Conservation (phyloP, 2,113 vertebrate species). For the Ifrita kowaldi region DNA sequence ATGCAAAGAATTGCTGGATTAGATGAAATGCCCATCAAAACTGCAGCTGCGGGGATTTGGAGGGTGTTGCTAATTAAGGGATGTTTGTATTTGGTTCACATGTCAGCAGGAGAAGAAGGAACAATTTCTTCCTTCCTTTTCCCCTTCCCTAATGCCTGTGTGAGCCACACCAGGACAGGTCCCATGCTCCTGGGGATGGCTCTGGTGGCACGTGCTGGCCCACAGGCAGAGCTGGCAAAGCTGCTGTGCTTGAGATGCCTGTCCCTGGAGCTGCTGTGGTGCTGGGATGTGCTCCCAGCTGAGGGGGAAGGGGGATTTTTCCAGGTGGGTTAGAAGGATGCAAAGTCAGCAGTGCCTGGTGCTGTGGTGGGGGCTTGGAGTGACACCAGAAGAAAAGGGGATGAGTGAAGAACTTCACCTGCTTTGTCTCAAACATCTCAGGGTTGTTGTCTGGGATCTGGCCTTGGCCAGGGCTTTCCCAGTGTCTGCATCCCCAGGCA, state of each 20-base stretch:
- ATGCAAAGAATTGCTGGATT: not conserved
- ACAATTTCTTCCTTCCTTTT: not conserved
- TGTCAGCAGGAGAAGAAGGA: not conserved
- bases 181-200: accelerated
- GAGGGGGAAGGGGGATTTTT: not conserved
- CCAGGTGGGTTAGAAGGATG: not conserved
- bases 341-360: not conserved
- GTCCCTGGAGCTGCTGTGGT: not conserved
- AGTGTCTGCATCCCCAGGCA: not conserved
- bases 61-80: not conserved
- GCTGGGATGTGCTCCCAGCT: not conserved
- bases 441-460: accelerated
- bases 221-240: not conserved
- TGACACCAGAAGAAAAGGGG: not conserved
- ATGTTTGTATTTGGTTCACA: not conserved
- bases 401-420: not conserved
- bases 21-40: not conserved
- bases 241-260: not conserved
- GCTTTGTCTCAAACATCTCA: accelerated
- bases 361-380: not conserved
- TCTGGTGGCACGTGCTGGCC: not conserved
- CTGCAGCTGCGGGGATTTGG: not conserved
- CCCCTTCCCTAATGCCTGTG: not conserved
- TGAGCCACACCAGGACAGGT: not conserved
- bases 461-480: not conserved